Evolutionary conservation across 2,113 vertebrate genomes (phyloP).

Genomic region (Halichoerus grypus): DNA sequence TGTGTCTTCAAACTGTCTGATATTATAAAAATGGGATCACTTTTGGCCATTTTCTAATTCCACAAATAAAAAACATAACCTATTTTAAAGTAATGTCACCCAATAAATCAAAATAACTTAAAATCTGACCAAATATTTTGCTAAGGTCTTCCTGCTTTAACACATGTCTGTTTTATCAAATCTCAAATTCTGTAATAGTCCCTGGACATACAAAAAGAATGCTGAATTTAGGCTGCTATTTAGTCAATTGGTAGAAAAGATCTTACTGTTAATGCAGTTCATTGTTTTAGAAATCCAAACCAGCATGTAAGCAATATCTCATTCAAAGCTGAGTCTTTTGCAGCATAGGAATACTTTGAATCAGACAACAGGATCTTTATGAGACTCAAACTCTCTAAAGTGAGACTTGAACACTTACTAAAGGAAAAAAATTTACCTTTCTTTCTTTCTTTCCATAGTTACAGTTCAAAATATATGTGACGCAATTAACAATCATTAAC

Average conservation of each 20-base stretch:
- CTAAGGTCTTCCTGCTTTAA: neutral
- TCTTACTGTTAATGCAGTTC: neutral
- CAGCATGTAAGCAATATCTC: neutral
- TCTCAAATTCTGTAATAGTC: neutral
- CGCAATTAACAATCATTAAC: neutral
- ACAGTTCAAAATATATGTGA: neutral
- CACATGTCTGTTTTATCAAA: neutral
- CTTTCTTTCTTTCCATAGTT: neutral
- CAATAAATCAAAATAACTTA: conserved; percentile 31
- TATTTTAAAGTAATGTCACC: neutral
- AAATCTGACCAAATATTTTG: neutral
- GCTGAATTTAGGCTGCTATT: neutral
- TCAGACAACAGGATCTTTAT: neutral
- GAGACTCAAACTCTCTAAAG: neutral
- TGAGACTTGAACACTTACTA: neutral
- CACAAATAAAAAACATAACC: neutral
- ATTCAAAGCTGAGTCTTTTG: neutral
- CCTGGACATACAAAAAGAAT: neutral
- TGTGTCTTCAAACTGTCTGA: neutral
- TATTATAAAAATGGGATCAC: neutral
- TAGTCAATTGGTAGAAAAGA: neutral
- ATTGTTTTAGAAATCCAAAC: neutral
- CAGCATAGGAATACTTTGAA: conserved; percentile 15
- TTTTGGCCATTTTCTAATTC: conserved; percentile 1
- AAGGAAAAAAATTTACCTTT: neutral